These are phyloP conservation scores for Pteronura brasiliensis DNA, from an alignment of 2,113 vertebrate species.

Conservation along the genomic window DNA sequence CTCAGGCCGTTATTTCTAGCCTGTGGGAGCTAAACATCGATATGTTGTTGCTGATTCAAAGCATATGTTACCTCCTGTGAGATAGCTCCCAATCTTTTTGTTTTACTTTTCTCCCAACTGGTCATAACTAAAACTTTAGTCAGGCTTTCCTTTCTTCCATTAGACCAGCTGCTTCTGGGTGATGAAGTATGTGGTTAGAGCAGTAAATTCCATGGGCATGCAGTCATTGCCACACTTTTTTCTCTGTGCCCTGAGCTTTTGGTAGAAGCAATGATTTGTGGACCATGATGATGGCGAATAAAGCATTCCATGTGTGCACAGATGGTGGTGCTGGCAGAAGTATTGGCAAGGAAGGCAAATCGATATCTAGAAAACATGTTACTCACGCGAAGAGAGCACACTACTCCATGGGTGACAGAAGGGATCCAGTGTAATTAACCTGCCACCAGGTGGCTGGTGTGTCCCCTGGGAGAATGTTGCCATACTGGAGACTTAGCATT, in stretches of 20 bases:
- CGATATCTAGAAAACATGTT: constrained; percentile 32
- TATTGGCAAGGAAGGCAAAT: constrained; percentile 42
- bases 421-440: constrained; percentile 10
- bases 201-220: background rate
- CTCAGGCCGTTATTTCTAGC: background rate
- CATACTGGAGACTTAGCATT: background rate
- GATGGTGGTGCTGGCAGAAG: constrained; percentile 8
- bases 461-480: background rate
- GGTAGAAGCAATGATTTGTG: constrained; percentile 11
- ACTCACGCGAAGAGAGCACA: constrained; percentile 16
- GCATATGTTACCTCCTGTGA: background rate
- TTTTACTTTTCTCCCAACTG: background rate
- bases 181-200: background rate
- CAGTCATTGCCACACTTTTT: background rate
- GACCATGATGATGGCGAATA: background rate
- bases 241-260: background rate
- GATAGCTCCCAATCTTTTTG: background rate
- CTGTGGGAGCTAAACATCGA: background rate
- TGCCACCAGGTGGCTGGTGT: constrained; percentile 10
- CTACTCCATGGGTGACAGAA: background rate
- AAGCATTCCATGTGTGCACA: background rate
- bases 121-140: background rate
- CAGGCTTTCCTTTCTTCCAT: background rate
- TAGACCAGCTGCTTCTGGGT: background rate
- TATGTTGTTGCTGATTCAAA: background rate